These are phyloP conservation scores for Dissostichus mawsoni DNA, from an alignment of 2,113 vertebrate species.

Conservation along the genomic window DNA sequence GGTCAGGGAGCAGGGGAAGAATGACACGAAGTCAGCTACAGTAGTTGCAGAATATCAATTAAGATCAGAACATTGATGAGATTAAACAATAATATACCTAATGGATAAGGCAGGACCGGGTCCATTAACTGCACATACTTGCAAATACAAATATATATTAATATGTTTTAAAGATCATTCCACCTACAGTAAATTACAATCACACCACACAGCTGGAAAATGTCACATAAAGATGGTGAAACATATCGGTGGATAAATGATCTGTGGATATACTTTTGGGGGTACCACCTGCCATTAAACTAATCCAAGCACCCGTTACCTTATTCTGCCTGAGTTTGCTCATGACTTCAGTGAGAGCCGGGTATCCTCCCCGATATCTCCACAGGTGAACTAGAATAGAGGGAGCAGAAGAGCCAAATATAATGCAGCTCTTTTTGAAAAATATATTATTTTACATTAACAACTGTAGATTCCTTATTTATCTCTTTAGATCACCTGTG, in stretches of 20 bases:
- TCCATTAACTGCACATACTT: too few relatives aligned
- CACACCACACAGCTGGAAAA: conserved; percentile 8
- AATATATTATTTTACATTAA: neutral
- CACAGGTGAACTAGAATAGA: conserved; percentile 95
- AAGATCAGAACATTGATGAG: neutral
- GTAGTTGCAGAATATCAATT: neutral
- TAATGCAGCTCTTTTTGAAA: conserved; percentile 40
- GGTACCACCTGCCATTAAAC: conserved; percentile 30
- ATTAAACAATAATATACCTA: too few relatives aligned
- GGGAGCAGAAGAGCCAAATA: conserved; percentile 69
- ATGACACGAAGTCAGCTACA: neutral
- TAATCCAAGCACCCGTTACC: conserved; percentile 81
- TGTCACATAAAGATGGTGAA: neutral
- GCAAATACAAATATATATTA: neutral
- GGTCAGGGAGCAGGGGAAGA: neutral
- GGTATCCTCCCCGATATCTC: conserved; percentile 97
- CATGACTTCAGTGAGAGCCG: conserved; percentile 99
- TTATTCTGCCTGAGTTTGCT: conserved; percentile 94
- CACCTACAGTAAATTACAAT: neutral
- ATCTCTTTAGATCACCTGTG: neutral
- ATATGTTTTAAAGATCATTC: neutral
- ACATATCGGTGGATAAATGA: conserved; percentile 11
- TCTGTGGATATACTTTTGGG: conserved; percentile 8
- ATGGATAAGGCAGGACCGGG: too few relatives aligned
- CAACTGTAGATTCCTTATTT: neutral